Percentiles rank a stretch among this genome's conserved stretches.
Evolutionary conservation across 64 coral and sea anemone genomes (phyloP).

Genomic region (Hydrozoanthus tunicans): DNA sequence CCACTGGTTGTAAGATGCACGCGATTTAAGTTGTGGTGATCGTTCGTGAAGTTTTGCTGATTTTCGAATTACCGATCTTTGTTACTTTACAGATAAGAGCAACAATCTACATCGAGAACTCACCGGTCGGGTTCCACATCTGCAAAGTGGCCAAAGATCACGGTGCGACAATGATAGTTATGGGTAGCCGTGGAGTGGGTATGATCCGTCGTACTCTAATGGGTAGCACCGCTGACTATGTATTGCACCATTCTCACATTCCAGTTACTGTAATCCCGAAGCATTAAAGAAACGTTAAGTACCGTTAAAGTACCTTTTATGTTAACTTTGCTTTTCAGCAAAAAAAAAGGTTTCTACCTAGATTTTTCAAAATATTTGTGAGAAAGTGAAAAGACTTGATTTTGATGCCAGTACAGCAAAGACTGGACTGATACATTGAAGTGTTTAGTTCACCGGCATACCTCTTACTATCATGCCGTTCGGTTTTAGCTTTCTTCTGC

Average conservation of each 20-base stretch:
- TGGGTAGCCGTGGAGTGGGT: constrained; percentile 43
- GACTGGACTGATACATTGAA: too few species aligned
- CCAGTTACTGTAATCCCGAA: constrained; percentile 41
- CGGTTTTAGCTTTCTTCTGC: too few species aligned
- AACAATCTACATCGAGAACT: constrained; percentile 52
- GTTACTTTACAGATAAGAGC: constrained; percentile 34
- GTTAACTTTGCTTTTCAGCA: not conserved
- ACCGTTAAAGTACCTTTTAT: not conserved
- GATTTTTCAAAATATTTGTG: too few species aligned
- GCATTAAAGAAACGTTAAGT: not conserved
- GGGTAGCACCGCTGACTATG: constrained; percentile 60
- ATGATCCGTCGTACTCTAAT: constrained; percentile 38
- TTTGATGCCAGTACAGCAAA: too few species aligned
- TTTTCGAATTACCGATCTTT: not conserved
- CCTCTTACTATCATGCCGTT: too few species aligned
- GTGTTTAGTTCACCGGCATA: too few species aligned
- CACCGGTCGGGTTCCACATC: constrained; percentile 51
- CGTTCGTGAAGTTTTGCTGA: not conserved
- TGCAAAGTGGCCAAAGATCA: constrained; percentile 57
- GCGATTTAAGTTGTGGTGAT: not conserved
- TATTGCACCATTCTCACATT: constrained; percentile 41
- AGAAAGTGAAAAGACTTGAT: too few species aligned
- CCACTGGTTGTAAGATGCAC: too few species aligned
- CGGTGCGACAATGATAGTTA: constrained; percentile 43
- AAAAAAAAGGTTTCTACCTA: not conserved